Base-by-base conservation (phyloP, 2,888 invertebrate species). In the Sinelater perroti region DNA sequence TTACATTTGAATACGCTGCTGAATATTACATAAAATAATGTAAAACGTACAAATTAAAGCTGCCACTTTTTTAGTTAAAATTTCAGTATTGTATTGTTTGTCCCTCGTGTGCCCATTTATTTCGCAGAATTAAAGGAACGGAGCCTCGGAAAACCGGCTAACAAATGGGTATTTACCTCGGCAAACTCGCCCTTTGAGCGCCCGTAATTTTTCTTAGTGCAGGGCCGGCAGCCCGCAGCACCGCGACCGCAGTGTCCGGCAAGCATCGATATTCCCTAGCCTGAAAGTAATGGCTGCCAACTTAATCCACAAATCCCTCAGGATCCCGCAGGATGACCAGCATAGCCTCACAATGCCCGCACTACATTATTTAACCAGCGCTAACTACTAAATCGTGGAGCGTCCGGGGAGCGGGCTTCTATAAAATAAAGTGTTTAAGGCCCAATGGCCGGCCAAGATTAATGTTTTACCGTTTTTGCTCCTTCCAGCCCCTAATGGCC, bases 351-450 rank as follows among this genome's bases (percentile, higher is more conserved):
- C 74, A 72, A 74, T 73, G 72, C 72, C 72, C 73, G 67, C 72
- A 70, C 72, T 77, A 74, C 76, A 78, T 78, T 78, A 78, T 78
- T 78, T 76, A 78, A 74, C 75, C 73, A 66, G 70, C 70, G 72
- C 75, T 76, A 75, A 76, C 76, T 74, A 74, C 73, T 77, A 76
- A 76, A 77, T 77, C 76, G 75, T 71, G 66, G 67, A 62, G 62
- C 61, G 72, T 68, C 70, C 61, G 31, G 70, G 70, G 72, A 68
- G 65, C 67, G 54, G 55, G 44, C 55, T 60, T 60, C 66, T 64
- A 65, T 65, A 66, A 66, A 67, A 67, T 67, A 67, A 67, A 67
- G 66, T 66, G 67, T 67, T 66, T 67, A 67, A 65, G 62, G 61
- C 59, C 60, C 57, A 63, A 64, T 58, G 44, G 46, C 13, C 18